A percentile compares a stretch with the other conserved stretches of the same genome.
Conservation (phyloP, 2,797 vertebrate species). For the Silurus lanzhouensis region DNA sequence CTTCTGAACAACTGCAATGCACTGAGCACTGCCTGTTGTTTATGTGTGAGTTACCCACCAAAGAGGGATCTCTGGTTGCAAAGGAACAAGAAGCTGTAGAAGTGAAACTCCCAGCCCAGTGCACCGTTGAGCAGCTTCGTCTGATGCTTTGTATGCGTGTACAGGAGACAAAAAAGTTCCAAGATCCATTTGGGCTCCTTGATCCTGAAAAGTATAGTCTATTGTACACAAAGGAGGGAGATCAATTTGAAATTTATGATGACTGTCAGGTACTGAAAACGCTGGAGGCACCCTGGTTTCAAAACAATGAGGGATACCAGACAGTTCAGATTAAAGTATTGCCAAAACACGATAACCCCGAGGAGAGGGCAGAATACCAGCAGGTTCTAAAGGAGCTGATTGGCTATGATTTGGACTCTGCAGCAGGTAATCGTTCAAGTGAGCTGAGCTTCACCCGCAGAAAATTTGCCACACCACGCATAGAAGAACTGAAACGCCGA, state of each 20-base stretch:
- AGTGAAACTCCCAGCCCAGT: conserved; percentile 71
- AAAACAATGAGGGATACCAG: conserved; percentile 56
- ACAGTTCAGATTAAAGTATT: conserved; percentile 63
- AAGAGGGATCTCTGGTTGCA: conserved; percentile 14
- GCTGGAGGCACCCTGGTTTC: conserved; percentile 70
- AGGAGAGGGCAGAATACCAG: conserved; percentile 60
- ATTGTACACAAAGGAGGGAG: conserved; percentile 66
- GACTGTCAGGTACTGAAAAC: conserved; percentile 75
- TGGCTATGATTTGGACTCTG: conserved; percentile 69
- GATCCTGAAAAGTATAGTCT: conserved; percentile 72
- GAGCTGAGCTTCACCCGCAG: conserved; percentile 76
- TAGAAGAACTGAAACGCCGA: conserved; percentile 66
- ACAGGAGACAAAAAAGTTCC: conserved; percentile 60
- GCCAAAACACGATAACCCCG: conserved; percentile 47
- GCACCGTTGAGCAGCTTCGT: conserved; percentile 74
- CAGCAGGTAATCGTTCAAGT: conserved; percentile 65
- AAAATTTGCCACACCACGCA: conserved; percentile 71
- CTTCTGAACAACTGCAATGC: conserved; percentile 22
- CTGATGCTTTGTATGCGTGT: conserved; percentile 69
- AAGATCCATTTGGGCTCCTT: conserved; percentile 68
- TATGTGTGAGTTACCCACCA: conserved; percentile 65
- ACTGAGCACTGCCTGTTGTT: conserved; percentile 69
- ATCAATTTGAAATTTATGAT: conserved; percentile 78
- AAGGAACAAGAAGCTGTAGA: conserved; percentile 48
- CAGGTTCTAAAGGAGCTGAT: conserved; percentile 67